Evolutionary conservation across 2,113 vertebrate genomes (phyloP).

Genomic region (Corvus hawaiiensis): DNA sequence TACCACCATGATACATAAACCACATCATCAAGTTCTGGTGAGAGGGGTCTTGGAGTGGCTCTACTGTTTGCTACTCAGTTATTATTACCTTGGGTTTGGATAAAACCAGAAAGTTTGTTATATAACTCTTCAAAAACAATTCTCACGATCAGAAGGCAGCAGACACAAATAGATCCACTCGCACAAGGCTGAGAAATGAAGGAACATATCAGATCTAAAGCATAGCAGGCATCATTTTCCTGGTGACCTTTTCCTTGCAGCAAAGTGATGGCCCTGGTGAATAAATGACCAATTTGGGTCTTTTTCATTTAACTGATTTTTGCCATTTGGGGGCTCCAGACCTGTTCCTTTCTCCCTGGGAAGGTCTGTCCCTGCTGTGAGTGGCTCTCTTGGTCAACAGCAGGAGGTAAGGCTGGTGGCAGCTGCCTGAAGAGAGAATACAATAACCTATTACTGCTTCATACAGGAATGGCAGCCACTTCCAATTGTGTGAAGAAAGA

Average conservation of each 20-base stretch:
- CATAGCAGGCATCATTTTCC: slow-evolving; percentile 32
- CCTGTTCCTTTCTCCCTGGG: background rate
- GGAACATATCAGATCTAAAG: slow-evolving; percentile 34
- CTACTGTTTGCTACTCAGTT: background rate
- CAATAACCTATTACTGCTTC: slow-evolving; percentile 34
- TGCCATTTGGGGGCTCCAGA: background rate
- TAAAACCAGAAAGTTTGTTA: background rate
- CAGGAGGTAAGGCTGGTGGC: slow-evolving; percentile 29
- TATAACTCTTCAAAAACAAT: background rate
- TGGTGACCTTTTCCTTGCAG: slow-evolving; percentile 13
- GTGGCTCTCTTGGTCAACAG: slow-evolving; percentile 37
- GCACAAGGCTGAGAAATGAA: slow-evolving; percentile 24
- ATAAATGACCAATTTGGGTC: slow-evolving; percentile 20
- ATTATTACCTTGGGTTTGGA: background rate
- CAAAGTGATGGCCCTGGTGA: background rate
- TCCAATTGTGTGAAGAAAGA: background rate
- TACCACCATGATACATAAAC: background rate
- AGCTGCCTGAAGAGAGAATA: slow-evolving; percentile 43
- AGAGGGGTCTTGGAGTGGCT: background rate
- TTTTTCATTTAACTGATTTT: slow-evolving; percentile 7
- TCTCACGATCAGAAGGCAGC: background rate
- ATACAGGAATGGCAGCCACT: background rate
- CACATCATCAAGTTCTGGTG: background rate
- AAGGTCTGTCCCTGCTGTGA: slow-evolving; percentile 23
- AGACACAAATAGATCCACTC: slow-evolving; percentile 21